Evolutionary conservation across 2,797 vertebrate genomes (phyloP), one percentile per base, ranked within the genome.

Genomic region (Mus spretus): DNA sequence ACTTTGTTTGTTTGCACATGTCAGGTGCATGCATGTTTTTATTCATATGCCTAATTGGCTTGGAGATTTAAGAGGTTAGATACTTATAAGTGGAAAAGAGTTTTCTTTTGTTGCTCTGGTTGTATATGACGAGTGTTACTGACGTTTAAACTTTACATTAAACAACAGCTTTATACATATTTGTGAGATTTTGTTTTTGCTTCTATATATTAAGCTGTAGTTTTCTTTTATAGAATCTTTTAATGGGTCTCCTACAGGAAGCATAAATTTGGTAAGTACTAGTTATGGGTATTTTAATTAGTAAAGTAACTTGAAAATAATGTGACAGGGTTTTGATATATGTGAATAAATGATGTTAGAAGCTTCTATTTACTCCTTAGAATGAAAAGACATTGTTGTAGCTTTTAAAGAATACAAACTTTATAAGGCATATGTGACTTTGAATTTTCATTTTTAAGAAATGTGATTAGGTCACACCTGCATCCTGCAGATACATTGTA

Each of bases 231-330:
- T 97, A 99, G 99, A 99, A 97, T 99, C 99, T 82, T 99, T 99
- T 98, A 99, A 99, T 91, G 99, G 99, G 6, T 99, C 99, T 95
- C 99, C 99, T 63, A 99, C 99, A 65, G 99, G 99, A 98, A 99
- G 99, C 98, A 99, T 99, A 98, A 99, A 99, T 98, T 98, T 99
- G 97, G 99, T 99, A 98, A 97, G 98, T 98, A 93, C 63, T 95
- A 1, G 94, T 74, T 24, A 50, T 37, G 61, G 59, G 0, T 85
- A 59, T 47, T 96, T 96, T 91, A 96, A 88, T 87, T 91, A 90
- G 93, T 95, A 85, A 75, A 80, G 24, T 96, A 57, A 57, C 53
- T 77, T 93, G 55, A 88, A 92, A 95, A 70, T 95, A 89, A 61
- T 89, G 9, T 79, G 59, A 93, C 82, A 83, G n/a, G 3, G 11